Evolutionary conservation across 2,888 invertebrate genomes (phyloP).

Genomic region (Spatulosminthurus flaviceps): DNA sequence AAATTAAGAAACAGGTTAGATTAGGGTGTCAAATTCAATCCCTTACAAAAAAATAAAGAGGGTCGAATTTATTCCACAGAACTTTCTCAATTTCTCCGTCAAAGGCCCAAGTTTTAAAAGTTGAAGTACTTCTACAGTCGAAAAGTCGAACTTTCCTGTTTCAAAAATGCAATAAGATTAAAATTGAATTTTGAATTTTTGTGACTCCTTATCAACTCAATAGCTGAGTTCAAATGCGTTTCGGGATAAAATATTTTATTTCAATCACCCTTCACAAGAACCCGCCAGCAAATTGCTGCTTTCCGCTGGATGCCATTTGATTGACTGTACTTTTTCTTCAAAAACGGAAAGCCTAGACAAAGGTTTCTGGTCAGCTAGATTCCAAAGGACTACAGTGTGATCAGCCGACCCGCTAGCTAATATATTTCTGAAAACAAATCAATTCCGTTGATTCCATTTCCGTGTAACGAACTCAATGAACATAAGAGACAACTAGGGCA

Average conservation of each 20-base stretch:
- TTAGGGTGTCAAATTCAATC: conserved; percentile 17
- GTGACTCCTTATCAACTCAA: too few relatives aligned
- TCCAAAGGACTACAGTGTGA: conserved; percentile 87
- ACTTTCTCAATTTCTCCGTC: conserved; percentile 86
- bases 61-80: conserved; percentile 82
- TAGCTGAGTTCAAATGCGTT: not conserved
- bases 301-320: conserved; percentile 85
- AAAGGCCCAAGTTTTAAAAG: conserved; percentile 77
- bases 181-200: too few relatives aligned
- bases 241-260: too few relatives aligned
- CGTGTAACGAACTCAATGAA: not conserved
- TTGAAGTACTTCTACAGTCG: conserved; percentile 77
- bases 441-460: not conserved
- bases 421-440: conserved; percentile 74
- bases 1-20: too few relatives aligned
- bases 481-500: not conserved
- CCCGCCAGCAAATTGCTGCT: conserved; percentile 84
- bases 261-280: conserved; percentile 78
- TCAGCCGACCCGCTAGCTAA: conserved; percentile 95
- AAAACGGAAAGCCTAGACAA: conserved; percentile 80
- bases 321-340: conserved; percentile 83
- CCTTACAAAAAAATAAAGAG: conserved; percentile 80
- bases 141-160: conserved; percentile 77
- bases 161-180: conserved; percentile 57
- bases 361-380: conserved; percentile 81